These are phyloP conservation scores for Melanaphis sacchari DNA, from an alignment of 1,140 invertebrate genomes.

Conservation along the genomic window DNA sequence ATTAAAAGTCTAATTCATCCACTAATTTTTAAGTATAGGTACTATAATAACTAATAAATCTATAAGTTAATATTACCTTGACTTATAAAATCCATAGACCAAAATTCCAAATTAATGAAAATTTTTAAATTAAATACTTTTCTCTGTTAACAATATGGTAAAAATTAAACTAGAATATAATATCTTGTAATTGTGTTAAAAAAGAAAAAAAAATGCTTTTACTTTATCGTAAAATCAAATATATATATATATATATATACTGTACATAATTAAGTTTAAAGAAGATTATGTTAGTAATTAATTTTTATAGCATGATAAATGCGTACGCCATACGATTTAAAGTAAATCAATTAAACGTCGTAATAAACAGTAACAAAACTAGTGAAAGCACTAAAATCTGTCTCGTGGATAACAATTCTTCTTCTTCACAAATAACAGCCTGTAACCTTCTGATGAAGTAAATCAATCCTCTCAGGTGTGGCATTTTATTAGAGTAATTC, in stretches of 20 bases:
- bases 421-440: conserved; percentile 16
- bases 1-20: too few relatives aligned
- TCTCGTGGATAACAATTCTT: conserved; percentile 18
- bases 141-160: not conserved
- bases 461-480: not conserved
- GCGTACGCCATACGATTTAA: not conserved
- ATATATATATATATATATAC: not conserved
- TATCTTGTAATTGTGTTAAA: not conserved
- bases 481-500: not conserved
- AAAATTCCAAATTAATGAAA: not conserved
- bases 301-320: not conserved
- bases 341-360: conserved; percentile 18
- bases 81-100: not conserved
- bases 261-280: not conserved
- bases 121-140: not conserved
- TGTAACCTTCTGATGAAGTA: not conserved
- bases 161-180: not conserved
- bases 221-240: not conserved
- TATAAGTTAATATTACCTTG: not conserved
- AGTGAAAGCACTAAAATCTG: conserved; percentile 6
- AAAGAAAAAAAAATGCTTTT: not conserved
- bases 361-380: conserved; percentile 15
- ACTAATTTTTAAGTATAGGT: too few relatives aligned
- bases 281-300: conserved; percentile 17
- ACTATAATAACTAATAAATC: not conserved